These are phyloP conservation scores for Xiphias gladius DNA, from an alignment of 2,113 vertebrate genomes.

Conservation along the genomic window DNA sequence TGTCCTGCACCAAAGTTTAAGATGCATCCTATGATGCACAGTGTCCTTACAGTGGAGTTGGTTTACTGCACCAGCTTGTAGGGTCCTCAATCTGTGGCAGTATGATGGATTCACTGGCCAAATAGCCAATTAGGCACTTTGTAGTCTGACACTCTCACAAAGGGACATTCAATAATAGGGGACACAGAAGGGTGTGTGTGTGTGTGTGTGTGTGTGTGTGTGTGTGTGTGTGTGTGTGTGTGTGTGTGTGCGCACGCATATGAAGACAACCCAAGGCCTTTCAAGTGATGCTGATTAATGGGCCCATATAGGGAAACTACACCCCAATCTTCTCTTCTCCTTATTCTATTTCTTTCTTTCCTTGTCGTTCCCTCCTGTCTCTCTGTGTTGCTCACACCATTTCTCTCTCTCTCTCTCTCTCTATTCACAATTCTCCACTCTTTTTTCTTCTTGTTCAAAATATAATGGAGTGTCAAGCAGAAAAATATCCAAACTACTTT, in stretches of 20 bases:
- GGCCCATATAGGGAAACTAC: constrained; percentile 54
- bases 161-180: constrained; percentile 77
- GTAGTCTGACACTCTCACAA: constrained; percentile 77
- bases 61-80: constrained; percentile 63
- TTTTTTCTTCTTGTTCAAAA: constrained; percentile 21
- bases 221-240: constrained; percentile 51
- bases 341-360: constrained; percentile 44
- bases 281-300: constrained; percentile 80
- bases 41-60: constrained; percentile 45
- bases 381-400: constrained; percentile 22
- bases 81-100: constrained; percentile 69
- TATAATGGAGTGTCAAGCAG: constrained; percentile 58
- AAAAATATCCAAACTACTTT: constrained; percentile 63
- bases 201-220: constrained; percentile 22
- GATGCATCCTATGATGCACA: constrained; percentile 8
- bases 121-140: constrained; percentile 83
- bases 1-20: constrained; percentile 39
- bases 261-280: constrained; percentile 78
- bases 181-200: constrained; percentile 48
- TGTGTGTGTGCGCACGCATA: constrained; percentile 40
- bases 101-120: constrained; percentile 81
- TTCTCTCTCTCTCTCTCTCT: constrained; percentile 16
- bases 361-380: constrained; percentile 30
- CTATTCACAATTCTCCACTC: neutral
- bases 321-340: constrained; percentile 63